Evolutionary conservation across 2,888 invertebrate species (phyloP).

Genomic region (Pandemis cinnamomeana): DNA sequence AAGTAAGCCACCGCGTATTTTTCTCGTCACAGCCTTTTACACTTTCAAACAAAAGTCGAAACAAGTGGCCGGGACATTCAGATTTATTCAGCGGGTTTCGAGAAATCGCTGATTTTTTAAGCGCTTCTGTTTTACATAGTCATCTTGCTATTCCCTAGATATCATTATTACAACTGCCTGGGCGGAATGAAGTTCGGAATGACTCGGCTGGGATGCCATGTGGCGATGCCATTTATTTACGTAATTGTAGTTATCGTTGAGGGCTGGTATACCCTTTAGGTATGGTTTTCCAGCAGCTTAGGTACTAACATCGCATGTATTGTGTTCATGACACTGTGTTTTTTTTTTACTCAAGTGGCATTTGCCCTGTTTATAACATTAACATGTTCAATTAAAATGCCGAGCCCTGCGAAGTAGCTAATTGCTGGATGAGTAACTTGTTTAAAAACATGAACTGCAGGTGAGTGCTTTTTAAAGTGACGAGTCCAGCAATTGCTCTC

Average conservation of each 20-base stretch:
- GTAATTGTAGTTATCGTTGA: not conserved
- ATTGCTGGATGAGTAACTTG: too few relatives aligned
- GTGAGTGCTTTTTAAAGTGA: too few relatives aligned
- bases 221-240: not conserved
- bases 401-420: too few relatives aligned
- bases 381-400: too few relatives aligned
- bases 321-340: too few relatives aligned
- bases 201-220: not conserved
- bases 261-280: not conserved
- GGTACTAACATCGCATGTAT: too few relatives aligned
- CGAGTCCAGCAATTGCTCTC: too few relatives aligned
- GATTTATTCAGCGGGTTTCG: slow-evolving; percentile 45
- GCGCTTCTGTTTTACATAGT: slow-evolving; percentile 41
- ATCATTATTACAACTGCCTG: slow-evolving; percentile 36
- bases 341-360: not conserved
- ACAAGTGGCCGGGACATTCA: slow-evolving; percentile 53
- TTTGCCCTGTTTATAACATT: too few relatives aligned
- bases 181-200: slow-evolving; percentile 20
- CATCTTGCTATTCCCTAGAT: slow-evolving; percentile 30
- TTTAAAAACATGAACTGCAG: too few relatives aligned
- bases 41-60: slow-evolving; percentile 57
- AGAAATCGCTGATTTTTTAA: slow-evolving; percentile 46
- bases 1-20: slow-evolving; percentile 56
- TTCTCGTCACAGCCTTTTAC: slow-evolving; percentile 55
- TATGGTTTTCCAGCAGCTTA: not conserved